Percentiles rank a stretch among this genome's conserved stretches.
Conservation (phyloP, 64 coral and sea anemone species). For the Porites australiensis region DNA sequence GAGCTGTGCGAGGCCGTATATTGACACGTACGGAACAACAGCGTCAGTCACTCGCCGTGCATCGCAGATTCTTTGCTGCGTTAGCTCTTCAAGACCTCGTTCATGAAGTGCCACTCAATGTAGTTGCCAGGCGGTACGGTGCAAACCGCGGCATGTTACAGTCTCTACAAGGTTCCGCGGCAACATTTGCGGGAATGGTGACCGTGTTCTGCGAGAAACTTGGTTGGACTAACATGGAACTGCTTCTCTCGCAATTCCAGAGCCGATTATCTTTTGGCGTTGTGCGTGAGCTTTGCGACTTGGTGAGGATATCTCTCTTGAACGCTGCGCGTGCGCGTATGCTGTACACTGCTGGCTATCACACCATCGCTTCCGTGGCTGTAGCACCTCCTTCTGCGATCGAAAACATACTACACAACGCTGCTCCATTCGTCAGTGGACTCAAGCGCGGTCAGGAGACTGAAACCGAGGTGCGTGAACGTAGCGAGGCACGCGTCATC, state of each 20-base stretch:
- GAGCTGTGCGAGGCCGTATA: constrained; percentile 80
- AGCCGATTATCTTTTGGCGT: constrained; percentile 94
- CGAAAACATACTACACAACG: constrained; percentile 87
- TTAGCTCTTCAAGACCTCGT: constrained; percentile 97
- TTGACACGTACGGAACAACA: constrained; percentile 90
- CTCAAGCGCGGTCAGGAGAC: constrained; percentile 79
- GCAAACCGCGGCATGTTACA: constrained; percentile 96
- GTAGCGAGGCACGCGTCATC: constrained; percentile 78
- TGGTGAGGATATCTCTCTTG: constrained; percentile 89
- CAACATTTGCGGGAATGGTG: constrained; percentile 98
- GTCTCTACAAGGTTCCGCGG: constrained; percentile 92
- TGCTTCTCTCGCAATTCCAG: constrained; percentile 94
- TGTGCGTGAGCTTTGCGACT: constrained; percentile 94
- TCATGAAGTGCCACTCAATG: constrained; percentile 82
- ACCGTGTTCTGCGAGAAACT: constrained; percentile 96
- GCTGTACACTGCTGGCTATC: constrained; percentile 96
- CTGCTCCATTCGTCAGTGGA: constrained; percentile 86
- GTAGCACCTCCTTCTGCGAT: constrained; percentile 64
- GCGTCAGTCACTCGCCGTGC: constrained; percentile 78
- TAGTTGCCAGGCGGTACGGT: constrained; percentile 88
- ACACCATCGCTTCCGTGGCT: constrained; percentile 83
- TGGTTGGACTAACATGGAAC: constrained; percentile 90
- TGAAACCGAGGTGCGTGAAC: constrained; percentile 81
- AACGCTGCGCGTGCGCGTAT: constrained; percentile 98
- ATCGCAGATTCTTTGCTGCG: constrained; percentile 92